Evolutionary conservation across 1,140 invertebrate species (phyloP), one percentile per base, ranked within the genome.

Genomic region (Penaeus japonicus): DNA sequence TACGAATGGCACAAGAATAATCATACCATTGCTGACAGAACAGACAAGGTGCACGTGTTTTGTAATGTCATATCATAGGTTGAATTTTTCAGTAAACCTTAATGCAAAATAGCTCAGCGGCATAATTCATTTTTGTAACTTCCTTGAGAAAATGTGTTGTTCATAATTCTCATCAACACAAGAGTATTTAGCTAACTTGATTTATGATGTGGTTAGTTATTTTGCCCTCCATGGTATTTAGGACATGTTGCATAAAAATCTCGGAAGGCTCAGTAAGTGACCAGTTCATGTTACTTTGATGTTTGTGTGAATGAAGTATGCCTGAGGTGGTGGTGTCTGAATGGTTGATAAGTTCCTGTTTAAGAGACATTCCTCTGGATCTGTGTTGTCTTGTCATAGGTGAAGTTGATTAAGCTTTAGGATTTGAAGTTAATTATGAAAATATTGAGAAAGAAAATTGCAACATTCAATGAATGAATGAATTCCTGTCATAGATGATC

Each of bases 71-170:
- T 39, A 39, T n/a, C n/a, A n/a, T 39, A 53, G 18, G 39, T 81
- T 81, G n/a, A 59, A 59, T 32, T 81, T n/a, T 81, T 81, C 32
- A 57, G 54, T 81, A 59, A 81, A 81, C 54, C 59, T 57, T 22
- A 81, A 32, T 18, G 79, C 79, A 30, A 81, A 39, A 55, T 81
- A 81, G 79, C 55, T 81, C 79, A 81, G 79, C 54, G 55, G 79
- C 79, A 55, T 81, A 81, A 53, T 81, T 80, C 18, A 80, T 80
- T 80, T 39, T 81, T 81, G 79, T 81, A 81, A 32, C 54, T 81
- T 81, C 53, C 35, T 77, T 24, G 79, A 81, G 53, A 81, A 81
- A 81, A 18, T 30, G 79, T 24, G 15, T 17, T 39, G 47, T 81
- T 57, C 54, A 30, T 32, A 20, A 39, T 39, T 30, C 79, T 55